Evolutionary conservation across 2,113 vertebrate species (phyloP).

Genomic region (Scortum barcoo): DNA sequence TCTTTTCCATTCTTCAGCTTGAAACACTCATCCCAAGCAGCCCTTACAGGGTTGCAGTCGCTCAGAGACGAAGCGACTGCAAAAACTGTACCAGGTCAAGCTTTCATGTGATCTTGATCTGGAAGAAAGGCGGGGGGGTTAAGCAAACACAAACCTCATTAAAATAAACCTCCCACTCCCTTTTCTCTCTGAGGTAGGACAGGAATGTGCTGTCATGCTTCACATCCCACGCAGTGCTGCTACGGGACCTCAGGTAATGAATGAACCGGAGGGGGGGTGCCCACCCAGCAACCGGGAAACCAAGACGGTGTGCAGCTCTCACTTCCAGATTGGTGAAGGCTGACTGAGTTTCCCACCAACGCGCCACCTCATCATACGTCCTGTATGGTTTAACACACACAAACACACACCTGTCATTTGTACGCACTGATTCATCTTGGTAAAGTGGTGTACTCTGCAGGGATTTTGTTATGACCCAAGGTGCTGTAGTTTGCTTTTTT

Average conservation of each 20-base stretch:
- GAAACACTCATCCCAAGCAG: slow-evolving; percentile 6
- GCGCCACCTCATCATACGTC: slow-evolving; percentile 29
- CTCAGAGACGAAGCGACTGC: neutral
- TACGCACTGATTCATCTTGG: slow-evolving; percentile 30
- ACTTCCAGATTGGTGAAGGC: slow-evolving; percentile 40
- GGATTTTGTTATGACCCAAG: slow-evolving; percentile 6
- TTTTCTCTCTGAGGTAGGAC: slow-evolving; percentile 27
- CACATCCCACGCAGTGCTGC: slow-evolving; percentile 50
- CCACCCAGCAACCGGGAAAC: slow-evolving; percentile 59
- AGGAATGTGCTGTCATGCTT: slow-evolving; percentile 64
- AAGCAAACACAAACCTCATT: slow-evolving; percentile 72
- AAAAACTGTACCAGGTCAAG: slow-evolving; percentile 30
- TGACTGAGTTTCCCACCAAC: slow-evolving; percentile 76
- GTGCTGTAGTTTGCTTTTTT: neutral
- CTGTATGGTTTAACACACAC: slow-evolving; percentile 33
- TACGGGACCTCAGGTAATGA: slow-evolving; percentile 73
- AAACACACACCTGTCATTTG: slow-evolving; percentile 27
- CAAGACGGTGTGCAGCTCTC: slow-evolving; percentile 16
- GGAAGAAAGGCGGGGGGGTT: slow-evolving; percentile 54
- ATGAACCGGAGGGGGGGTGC: slow-evolving; percentile 65
- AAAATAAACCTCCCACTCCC: slow-evolving; percentile 71
- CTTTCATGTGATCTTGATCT: neutral
- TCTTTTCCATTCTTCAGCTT: slow-evolving; percentile 3
- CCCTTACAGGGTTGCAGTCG: too few species aligned
- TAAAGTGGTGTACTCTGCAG: neutral